Evolutionary conservation across 2,113 vertebrate species (phyloP).

Genomic region (Sinocyclocheilus rhinocerous): DNA sequence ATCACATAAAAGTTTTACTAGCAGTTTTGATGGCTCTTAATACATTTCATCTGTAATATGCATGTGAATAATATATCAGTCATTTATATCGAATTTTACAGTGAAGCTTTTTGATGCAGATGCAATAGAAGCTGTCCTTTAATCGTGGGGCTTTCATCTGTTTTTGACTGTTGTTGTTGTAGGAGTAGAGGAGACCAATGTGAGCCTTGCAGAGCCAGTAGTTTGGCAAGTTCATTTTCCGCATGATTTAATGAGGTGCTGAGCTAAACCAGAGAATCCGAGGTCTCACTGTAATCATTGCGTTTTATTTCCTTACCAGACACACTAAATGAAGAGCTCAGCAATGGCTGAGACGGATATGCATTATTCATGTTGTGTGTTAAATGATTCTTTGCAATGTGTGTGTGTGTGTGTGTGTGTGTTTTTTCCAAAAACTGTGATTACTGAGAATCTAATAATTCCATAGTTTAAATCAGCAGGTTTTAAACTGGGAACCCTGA

Average conservation of each 20-base stretch:
- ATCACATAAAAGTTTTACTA: background rate
- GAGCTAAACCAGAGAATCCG: conserved; percentile 38
- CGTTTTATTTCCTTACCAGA: conserved; percentile 35
- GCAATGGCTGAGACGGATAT: conserved; percentile 26
- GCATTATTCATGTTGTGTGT: conserved; percentile 45
- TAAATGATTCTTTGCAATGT: background rate
- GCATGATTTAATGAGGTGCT: conserved; percentile 50
- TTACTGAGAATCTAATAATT: background rate
- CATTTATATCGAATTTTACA: conserved; percentile 2
- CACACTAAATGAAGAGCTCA: conserved; percentile 34
- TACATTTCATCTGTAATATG: conserved; percentile 18
- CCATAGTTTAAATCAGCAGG: background rate
- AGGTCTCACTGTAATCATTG: conserved; percentile 39
- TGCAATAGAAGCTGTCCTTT: background rate
- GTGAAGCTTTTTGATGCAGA: background rate
- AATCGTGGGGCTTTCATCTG: background rate
- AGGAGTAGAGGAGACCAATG: background rate
- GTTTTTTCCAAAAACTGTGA: conserved; percentile 9
- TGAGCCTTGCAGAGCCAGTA: background rate
- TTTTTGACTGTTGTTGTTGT: background rate
- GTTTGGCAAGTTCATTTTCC: conserved; percentile 34
- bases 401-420: background rate
- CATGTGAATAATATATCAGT: background rate
- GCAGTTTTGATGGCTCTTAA: conserved; percentile 20
- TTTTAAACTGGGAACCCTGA: background rate